These are phyloP conservation scores for Xestia rhomboidea DNA, from an alignment of 2,888 invertebrate species.

Conservation along the genomic window DNA sequence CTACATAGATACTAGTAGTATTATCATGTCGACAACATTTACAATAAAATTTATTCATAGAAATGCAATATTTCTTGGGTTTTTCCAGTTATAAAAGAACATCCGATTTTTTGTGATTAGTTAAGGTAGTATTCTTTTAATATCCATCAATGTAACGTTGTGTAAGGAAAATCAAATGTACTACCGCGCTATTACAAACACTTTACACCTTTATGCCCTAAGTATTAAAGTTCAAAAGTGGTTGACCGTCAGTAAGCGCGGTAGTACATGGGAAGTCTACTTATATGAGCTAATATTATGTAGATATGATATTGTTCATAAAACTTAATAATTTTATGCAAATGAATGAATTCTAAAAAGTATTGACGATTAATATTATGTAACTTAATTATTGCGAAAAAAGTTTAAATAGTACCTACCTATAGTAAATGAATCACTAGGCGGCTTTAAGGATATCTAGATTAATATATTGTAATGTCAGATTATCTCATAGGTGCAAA, in stretches of 20 bases:
- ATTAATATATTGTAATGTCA: background rate
- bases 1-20: too few relatives aligned
- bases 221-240: too few relatives aligned
- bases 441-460: background rate
- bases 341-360: background rate
- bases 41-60: too few relatives aligned
- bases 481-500: background rate
- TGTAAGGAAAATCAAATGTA: background rate
- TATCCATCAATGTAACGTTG: background rate
- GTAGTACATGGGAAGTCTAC: background rate
- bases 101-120: slow-evolving; percentile 4
- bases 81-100: background rate
- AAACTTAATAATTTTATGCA: background rate
- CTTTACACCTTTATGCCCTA: too few relatives aligned
- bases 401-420: background rate
- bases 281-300: background rate
- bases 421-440: background rate
- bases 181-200: too few relatives aligned
- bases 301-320: background rate
- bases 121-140: background rate
- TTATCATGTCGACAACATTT: background rate
- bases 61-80: background rate
- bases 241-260: too few relatives aligned
- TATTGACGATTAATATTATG: background rate
- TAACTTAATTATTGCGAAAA: background rate